phyloP scores from a whole-genome alignment of 2,888 invertebrate genomes.

The Uropetala carovei region DNA sequence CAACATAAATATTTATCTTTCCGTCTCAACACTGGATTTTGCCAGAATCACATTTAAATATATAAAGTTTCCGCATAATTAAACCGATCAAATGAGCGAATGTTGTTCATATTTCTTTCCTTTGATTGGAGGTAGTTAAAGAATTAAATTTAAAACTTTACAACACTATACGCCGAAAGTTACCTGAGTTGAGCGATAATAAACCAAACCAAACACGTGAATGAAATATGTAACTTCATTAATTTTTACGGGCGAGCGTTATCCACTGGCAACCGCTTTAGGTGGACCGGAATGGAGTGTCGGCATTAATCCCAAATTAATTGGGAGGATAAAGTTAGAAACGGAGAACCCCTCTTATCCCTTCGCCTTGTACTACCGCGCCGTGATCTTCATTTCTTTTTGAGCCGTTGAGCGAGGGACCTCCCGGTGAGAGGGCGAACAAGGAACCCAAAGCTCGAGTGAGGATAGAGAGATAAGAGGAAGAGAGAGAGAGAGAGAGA shows the following conservation, averaged over 20 bases:
- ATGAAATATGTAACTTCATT: slow-evolving; percentile 25
- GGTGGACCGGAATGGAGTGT: neutral
- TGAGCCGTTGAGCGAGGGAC: neutral
- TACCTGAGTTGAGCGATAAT: too few relatives aligned
- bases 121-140: too few relatives aligned
- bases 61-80: too few relatives aligned
- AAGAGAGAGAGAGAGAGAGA: neutral
- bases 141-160: too few relatives aligned
- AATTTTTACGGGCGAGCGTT: slow-evolving; percentile 13
- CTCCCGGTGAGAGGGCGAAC: neutral
- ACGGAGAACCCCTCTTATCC: neutral
- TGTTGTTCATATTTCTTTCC: too few relatives aligned
- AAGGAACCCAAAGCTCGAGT: neutral
- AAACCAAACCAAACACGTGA: neutral
- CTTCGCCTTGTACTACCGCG: neutral
- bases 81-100: too few relatives aligned
- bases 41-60: too few relatives aligned
- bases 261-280: neutral
- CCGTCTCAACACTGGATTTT: too few relatives aligned
- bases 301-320: neutral
- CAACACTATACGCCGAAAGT: too few relatives aligned
- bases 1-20: too few relatives aligned
- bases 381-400: neutral
- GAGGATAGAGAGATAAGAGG: neutral
- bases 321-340: neutral